Percentiles rank a stretch among this genome's conserved stretches.
These are phyloP conservation scores for Leptinotarsa tumamoca DNA, from an alignment of 2,888 invertebrate species.

Conservation along the genomic window DNA sequence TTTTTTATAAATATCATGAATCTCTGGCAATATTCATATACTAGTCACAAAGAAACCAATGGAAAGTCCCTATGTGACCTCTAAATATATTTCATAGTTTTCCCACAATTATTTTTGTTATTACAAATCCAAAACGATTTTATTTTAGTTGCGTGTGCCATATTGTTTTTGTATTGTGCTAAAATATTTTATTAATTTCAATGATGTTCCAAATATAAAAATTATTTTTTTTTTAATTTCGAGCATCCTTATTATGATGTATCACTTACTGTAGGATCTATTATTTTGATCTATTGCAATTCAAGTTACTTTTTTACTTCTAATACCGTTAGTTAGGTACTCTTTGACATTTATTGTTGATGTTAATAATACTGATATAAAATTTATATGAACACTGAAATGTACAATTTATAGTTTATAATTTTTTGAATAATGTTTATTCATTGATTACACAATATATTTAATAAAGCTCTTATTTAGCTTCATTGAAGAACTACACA, in stretches of 20 bases:
- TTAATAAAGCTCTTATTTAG: not conserved
- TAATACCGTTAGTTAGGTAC: constrained; percentile 27
- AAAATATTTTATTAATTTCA: constrained; percentile 1
- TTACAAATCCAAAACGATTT: not conserved
- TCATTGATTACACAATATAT: constrained; percentile 36
- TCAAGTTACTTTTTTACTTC: constrained; percentile 37
- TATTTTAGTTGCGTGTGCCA: constrained; percentile 9
- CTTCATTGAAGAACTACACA: not conserved
- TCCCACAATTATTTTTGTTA: not conserved
- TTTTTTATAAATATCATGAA: not conserved
- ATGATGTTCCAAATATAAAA: constrained; percentile 10
- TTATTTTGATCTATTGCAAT: constrained; percentile 37
- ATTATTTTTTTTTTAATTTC: constrained; percentile 13
- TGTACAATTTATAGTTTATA: constrained; percentile 53
- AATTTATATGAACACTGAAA: constrained; percentile 46
- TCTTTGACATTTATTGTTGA: constrained; percentile 43
- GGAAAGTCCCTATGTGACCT: not conserved
- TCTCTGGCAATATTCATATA: not conserved
- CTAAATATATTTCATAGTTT: not conserved
- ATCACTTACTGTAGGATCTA: constrained; percentile 40
- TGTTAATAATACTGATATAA: constrained; percentile 40
- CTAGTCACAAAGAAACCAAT: not conserved
- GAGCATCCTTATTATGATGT: constrained; percentile 19
- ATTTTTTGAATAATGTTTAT: constrained; percentile 46
- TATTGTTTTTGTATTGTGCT: constrained; percentile 13